phyloP scores from a whole-genome alignment of 1,140 invertebrate species.

The Calliphora vicina region DNA sequence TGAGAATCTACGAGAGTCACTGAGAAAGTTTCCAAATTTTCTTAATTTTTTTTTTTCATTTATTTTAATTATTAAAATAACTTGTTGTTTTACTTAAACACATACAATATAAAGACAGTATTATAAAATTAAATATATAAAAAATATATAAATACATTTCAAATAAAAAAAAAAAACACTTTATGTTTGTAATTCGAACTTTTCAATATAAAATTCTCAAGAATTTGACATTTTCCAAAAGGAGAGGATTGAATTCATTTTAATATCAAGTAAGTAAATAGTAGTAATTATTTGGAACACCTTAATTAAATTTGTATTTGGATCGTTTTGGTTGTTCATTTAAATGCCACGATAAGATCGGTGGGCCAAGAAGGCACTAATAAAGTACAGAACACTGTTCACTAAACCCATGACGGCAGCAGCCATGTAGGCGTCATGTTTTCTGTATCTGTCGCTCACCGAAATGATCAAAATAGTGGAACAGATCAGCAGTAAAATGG shows the following conservation, averaged over 20 bases:
- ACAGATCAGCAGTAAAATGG: slow-evolving; percentile 73
- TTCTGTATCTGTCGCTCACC: slow-evolving; percentile 61
- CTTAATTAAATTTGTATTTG: slow-evolving; percentile 1
- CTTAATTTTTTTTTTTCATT: too few species aligned
- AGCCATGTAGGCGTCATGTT: slow-evolving; percentile 71
- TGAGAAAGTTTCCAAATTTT: too few species aligned
- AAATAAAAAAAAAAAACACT: background rate
- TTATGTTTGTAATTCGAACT: background rate
- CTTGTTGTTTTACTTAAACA: too few species aligned
- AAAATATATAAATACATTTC: background rate
- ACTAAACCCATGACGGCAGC: slow-evolving; percentile 78
- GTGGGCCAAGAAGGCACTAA: slow-evolving; percentile 78
- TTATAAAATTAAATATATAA: background rate
- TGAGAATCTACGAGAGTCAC: too few species aligned
- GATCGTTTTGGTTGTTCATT: slow-evolving; percentile 41
- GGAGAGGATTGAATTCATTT: background rate
- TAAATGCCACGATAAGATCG: slow-evolving; percentile 75
- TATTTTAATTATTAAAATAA: too few species aligned
- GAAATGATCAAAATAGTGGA: slow-evolving; percentile 72
- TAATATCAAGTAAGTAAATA: too few species aligned
- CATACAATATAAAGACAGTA: background rate
- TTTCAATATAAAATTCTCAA: background rate
- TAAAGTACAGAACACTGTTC: slow-evolving; percentile 73
- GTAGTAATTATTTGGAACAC: background rate
- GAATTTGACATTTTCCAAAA: background rate